Conservation (phyloP, 2,113 vertebrate genomes). For the Hoplias malabaricus region DNA sequence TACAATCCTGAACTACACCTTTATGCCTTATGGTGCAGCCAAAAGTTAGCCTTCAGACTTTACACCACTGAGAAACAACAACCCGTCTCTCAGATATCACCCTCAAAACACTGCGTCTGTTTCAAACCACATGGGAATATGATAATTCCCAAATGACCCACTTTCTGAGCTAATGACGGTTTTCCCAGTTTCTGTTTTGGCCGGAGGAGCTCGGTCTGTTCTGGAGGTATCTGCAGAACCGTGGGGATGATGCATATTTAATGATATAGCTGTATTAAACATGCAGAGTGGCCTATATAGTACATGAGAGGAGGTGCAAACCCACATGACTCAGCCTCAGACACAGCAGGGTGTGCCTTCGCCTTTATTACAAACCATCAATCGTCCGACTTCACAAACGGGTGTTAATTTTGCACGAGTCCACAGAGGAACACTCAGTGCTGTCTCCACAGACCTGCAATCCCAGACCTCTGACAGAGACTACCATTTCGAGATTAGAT, state of each 20-base stretch:
- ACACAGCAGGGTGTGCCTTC: background rate
- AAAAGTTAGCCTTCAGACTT: background rate
- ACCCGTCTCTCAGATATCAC: background rate
- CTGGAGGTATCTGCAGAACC: conserved; percentile 5
- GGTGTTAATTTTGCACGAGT: conserved; percentile 10
- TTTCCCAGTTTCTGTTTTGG: conserved; percentile 14
- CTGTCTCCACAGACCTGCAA: background rate
- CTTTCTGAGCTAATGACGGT: conserved; percentile 10
- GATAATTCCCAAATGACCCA: conserved; percentile 5
- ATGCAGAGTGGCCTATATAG: background rate
- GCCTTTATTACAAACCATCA: conserved; percentile 30
- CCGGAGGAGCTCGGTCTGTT: background rate
- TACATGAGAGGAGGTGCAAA: background rate
- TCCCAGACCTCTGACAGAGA: no score
- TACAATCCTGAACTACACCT: no score
- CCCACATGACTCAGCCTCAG: background rate
- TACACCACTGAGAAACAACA: background rate
- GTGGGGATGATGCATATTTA: background rate
- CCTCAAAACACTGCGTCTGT: background rate
- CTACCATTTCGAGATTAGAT: no score
- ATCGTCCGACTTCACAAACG: background rate
- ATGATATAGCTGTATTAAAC: background rate
- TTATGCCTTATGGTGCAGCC: no score
- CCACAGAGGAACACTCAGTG: background rate
- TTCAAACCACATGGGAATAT: background rate